phyloP scores from a whole-genome alignment of 2,888 invertebrate genomes.

The Limnephilus marmoratus region DNA sequence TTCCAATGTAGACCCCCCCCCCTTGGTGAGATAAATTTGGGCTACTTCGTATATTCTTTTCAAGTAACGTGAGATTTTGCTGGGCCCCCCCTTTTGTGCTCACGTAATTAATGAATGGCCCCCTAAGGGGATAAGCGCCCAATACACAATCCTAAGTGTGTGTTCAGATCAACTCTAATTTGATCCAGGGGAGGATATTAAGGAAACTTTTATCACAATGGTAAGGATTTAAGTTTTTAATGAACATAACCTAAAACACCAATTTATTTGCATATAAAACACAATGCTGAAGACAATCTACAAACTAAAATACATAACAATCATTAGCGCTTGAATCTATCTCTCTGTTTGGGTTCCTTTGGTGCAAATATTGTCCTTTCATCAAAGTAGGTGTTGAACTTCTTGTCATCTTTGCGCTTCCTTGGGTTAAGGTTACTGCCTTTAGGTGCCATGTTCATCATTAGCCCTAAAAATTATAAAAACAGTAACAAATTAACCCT shows the following conservation, averaged over 20 bases:
- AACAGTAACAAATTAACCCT: neutral
- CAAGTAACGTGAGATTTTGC: too few species aligned
- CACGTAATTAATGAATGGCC: too few species aligned
- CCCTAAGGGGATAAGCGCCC: too few species aligned
- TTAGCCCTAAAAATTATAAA: slow-evolving; percentile 79
- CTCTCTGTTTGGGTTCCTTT: slow-evolving; percentile 71
- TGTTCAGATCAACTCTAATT: neutral
- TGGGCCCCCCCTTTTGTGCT: too few species aligned
- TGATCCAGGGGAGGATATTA: neutral
- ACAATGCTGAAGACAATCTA: neutral
- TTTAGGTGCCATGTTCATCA: slow-evolving; percentile 83
- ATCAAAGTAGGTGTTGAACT: slow-evolving; percentile 90
- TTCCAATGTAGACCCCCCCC: too few species aligned
- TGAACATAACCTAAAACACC: neutral
- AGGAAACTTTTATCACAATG: neutral
- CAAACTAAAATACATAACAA: neutral
- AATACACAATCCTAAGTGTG: neutral
- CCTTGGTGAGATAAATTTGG: too few species aligned
- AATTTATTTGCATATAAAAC: neutral
- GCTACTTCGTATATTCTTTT: too few species aligned
- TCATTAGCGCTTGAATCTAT: slow-evolving; percentile 68
- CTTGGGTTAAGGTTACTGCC: slow-evolving; percentile 84
- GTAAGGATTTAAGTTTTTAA: neutral
- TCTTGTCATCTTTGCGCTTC: slow-evolving; percentile 82
- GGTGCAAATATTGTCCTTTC: slow-evolving; percentile 82